A percentile compares a stretch with the other conserved stretches of the same genome.
Evolutionary conservation across 2,797 vertebrate species (phyloP).

Genomic region (Centropyge bicolor): DNA sequence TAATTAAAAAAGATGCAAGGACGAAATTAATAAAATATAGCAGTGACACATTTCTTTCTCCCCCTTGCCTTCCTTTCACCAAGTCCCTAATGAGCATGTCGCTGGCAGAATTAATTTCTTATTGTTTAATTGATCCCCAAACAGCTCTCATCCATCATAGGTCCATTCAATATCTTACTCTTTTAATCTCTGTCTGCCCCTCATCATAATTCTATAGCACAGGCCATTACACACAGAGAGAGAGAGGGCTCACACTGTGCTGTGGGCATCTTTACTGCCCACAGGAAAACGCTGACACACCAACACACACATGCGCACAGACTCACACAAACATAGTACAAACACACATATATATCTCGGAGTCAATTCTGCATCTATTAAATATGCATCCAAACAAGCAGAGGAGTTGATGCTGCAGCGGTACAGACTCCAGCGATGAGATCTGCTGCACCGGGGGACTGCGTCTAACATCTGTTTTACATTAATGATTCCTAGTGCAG

Average conservation of each 20-base stretch:
- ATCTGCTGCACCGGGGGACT: conserved; percentile 64
- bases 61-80: conserved; percentile 63
- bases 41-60: conserved; percentile 56
- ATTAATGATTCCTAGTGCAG: conserved; percentile 74
- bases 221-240: conserved; percentile 72
- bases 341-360: background rate
- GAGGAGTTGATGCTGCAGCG: conserved; percentile 59
- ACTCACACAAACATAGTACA: background rate
- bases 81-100: conserved; percentile 85
- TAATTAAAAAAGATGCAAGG: conserved; percentile 15
- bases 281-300: conserved; percentile 43
- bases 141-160: conserved; percentile 84
- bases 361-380: conserved; percentile 53
- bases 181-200: conserved; percentile 77
- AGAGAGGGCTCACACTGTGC: conserved; percentile 33
- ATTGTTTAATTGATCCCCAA: conserved; percentile 86
- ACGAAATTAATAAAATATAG: conserved; percentile 55
- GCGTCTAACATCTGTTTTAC: conserved; percentile 78
- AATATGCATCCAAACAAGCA: conserved; percentile 72
- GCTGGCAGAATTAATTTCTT: conserved; percentile 84
- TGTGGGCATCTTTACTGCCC: conserved; percentile 50
- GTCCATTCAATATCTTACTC: conserved; percentile 77
- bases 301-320: background rate
- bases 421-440: conserved; percentile 52
- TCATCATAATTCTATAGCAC: conserved; percentile 80